These are phyloP conservation scores for Drosophila dunni DNA, from an alignment of 1,140 invertebrate genomes.

Conservation along the genomic window DNA sequence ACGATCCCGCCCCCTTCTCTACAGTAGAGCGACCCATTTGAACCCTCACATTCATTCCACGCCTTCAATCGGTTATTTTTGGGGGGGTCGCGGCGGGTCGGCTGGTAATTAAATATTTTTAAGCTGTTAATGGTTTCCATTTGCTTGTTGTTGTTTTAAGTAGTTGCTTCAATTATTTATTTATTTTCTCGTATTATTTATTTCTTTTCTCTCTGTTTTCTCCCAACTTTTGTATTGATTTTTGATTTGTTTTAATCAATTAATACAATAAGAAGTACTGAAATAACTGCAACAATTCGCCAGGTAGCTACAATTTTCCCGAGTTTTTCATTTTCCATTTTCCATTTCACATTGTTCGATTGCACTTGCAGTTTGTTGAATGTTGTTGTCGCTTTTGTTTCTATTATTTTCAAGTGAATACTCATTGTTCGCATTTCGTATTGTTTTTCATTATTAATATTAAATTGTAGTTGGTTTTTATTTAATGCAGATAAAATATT, in stretches of 20 bases:
- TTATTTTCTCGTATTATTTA: conserved; percentile 3
- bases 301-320: conserved; percentile 25
- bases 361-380: conserved; percentile 43
- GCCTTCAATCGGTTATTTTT: background rate
- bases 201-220: background rate
- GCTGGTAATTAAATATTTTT: conserved; percentile 79
- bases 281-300: conserved; percentile 30
- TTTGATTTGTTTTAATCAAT: conserved; percentile 61
- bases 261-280: conserved; percentile 53
- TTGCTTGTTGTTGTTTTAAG: conserved; percentile 64
- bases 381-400: conserved; percentile 36
- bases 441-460: conserved; percentile 16
- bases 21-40: background rate
- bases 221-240: conserved; percentile 6
- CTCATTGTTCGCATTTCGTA: background rate
- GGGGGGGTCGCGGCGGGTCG: conserved; percentile 11
- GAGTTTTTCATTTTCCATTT: conserved; percentile 64
- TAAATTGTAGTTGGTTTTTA: conserved; percentile 26
- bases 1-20: conserved; percentile 21
- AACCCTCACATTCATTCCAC: background rate
- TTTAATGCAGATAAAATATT: background rate
- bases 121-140: conserved; percentile 80
- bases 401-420: conserved; percentile 24
- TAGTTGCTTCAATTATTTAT: conserved; percentile 47
- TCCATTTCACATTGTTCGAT: conserved; percentile 56